phyloP scores from a whole-genome alignment of 2,888 invertebrate species.

The Athalia circularis region DNA sequence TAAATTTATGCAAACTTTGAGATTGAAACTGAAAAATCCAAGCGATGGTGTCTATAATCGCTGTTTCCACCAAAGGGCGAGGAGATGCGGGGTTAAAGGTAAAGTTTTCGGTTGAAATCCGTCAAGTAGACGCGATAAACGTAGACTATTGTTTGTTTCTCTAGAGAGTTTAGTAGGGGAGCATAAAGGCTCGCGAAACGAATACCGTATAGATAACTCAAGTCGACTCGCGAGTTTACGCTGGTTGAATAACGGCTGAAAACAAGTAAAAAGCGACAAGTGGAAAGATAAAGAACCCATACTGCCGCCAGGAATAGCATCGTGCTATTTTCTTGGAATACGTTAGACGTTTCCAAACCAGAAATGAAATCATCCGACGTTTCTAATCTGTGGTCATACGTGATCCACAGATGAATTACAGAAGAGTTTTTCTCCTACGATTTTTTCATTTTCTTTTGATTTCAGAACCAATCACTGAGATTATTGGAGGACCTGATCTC shows the following conservation, averaged over 20 bases:
- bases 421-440: constrained; percentile 2
- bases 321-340: background rate
- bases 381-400: background rate
- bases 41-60: background rate
- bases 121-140: no score
- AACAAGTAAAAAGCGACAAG: background rate
- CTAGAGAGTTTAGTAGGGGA: no score
- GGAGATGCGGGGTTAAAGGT: background rate
- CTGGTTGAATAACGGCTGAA: background rate
- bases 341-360: background rate
- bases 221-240: background rate
- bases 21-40: background rate
- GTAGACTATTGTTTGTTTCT: no score
- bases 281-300: background rate
- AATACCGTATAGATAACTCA: background rate
- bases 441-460: constrained; percentile 54
- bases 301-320: background rate
- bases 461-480: constrained; percentile 87
- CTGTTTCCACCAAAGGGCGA: background rate
- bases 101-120: background rate
- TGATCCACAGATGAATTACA: background rate
- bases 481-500: constrained; percentile 86
- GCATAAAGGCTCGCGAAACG: no score
- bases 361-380: constrained; percentile 24
- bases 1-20: background rate